These are phyloP conservation scores for Pyrrhosoma nymphula DNA, from an alignment of 2,888 invertebrate genomes.

Conservation along the genomic window DNA sequence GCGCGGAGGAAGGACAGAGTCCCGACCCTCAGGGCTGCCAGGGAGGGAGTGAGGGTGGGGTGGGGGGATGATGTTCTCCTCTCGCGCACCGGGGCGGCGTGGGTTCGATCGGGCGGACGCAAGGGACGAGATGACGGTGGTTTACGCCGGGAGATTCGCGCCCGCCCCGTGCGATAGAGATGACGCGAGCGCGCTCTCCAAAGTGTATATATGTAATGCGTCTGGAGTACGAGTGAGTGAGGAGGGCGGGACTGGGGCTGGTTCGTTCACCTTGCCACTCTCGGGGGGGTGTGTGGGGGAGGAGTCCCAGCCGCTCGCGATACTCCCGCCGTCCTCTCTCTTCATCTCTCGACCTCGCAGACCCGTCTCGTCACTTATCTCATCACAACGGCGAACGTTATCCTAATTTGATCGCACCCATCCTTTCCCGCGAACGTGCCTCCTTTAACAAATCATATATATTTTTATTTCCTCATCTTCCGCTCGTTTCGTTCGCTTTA, in stretches of 20 bases:
- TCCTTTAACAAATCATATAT: not conserved
- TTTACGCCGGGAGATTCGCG: not conserved
- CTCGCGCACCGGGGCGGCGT: not conserved
- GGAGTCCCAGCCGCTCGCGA: not conserved
- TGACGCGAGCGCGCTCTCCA: not conserved
- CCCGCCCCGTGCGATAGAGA: not conserved
- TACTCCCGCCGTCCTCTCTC: not conserved
- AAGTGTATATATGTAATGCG: not conserved
- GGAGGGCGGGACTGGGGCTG: not conserved
- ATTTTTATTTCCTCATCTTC: not conserved
- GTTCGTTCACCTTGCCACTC: constrained; percentile 31
- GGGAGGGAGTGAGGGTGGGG: not conserved
- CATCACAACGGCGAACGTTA: not conserved
- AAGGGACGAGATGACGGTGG: not conserved
- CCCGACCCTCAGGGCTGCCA: not conserved
- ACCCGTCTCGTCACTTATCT: not conserved
- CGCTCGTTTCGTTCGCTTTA: not conserved
- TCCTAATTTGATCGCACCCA: not conserved
- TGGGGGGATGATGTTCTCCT: too few species aligned
- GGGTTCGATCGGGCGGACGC: not conserved
- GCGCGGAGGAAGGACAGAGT: not conserved
- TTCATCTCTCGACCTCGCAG: not conserved
- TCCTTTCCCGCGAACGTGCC: not conserved
- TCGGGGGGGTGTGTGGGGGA: not conserved
- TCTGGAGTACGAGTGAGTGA: not conserved